Evolutionary conservation across 2,888 invertebrate species (phyloP).

Genomic region (Petrolisthes manimaculis): DNA sequence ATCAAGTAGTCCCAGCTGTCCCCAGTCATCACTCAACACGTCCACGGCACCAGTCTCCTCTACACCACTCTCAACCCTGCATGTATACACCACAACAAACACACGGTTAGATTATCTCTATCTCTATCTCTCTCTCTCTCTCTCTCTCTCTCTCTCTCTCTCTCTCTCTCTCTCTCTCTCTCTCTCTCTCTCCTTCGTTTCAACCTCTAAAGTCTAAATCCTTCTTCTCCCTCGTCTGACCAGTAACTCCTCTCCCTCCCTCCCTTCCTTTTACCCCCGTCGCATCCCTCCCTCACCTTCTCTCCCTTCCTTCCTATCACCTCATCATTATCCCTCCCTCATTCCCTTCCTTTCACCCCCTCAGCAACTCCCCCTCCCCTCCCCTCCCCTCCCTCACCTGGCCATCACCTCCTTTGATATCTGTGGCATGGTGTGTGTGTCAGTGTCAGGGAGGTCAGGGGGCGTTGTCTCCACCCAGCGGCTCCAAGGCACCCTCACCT

Average conservation of each 20-base stretch:
- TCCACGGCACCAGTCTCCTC: constrained; percentile 55
- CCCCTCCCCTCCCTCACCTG: constrained; percentile 24
- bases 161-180: neutral
- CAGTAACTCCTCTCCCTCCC: neutral
- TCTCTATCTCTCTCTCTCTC: neutral
- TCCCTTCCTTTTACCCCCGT: neutral
- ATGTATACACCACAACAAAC: no score
- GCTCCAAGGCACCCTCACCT: constrained; percentile 56
- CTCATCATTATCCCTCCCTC: neutral
- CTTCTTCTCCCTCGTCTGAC: neutral
- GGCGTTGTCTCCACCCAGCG: constrained; percentile 62
- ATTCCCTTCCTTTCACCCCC: neutral
- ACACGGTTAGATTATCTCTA: neutral
- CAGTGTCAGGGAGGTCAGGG: constrained; percentile 37
- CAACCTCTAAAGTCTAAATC: no score
- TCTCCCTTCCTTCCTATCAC: neutral
- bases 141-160: constrained; percentile 35
- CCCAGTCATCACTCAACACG: constrained; percentile 60
- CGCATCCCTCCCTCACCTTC: neutral
- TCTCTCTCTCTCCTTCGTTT: neutral
- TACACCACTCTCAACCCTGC: constrained; percentile 47
- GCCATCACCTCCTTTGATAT: constrained; percentile 36
- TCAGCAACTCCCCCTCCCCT: neutral
- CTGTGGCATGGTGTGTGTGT: neutral
- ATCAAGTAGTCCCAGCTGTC: constrained; percentile 39